Conservation (phyloP, 2,797 vertebrate species). For the Pipistrellus kuhlii region DNA sequence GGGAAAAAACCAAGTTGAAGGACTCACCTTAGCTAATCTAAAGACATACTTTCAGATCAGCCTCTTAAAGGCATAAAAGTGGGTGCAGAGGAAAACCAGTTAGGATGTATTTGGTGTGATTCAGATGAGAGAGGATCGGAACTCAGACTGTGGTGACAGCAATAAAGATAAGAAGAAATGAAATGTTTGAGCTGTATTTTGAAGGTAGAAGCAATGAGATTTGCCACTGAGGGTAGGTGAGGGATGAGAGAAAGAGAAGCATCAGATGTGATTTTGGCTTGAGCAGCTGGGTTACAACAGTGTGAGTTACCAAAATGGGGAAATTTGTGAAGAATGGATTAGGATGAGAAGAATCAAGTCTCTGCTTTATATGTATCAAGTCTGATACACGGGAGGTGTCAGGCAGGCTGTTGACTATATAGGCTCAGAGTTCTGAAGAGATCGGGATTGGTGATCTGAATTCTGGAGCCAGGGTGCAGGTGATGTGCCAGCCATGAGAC, state of each 20-base stretch:
- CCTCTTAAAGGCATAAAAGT: neutral
- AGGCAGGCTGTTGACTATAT: neutral
- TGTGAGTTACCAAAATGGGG: neutral
- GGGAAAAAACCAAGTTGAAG: conserved; percentile 36
- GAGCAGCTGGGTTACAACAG: neutral
- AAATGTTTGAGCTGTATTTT: neutral
- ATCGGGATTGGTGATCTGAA: neutral
- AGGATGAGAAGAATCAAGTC: neutral
- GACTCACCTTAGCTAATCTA: neutral
- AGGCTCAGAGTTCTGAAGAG: neutral
- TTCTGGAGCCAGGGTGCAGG: neutral
- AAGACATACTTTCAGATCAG: conserved; percentile 5
- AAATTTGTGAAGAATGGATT: neutral
- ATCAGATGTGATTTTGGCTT: neutral
- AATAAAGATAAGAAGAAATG: neutral
- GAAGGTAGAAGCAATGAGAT: neutral
- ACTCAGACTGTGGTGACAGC: neutral
- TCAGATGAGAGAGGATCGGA: neutral
- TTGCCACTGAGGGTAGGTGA: neutral
- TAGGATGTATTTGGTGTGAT: neutral
- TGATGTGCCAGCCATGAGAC: neutral
- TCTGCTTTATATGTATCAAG: neutral
- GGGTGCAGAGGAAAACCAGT: neutral
- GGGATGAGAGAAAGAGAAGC: neutral
- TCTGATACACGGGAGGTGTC: neutral